Evolutionary conservation across 64 coral and sea anemone genomes (phyloP).

Genomic region (Actinia tenebrosa): DNA sequence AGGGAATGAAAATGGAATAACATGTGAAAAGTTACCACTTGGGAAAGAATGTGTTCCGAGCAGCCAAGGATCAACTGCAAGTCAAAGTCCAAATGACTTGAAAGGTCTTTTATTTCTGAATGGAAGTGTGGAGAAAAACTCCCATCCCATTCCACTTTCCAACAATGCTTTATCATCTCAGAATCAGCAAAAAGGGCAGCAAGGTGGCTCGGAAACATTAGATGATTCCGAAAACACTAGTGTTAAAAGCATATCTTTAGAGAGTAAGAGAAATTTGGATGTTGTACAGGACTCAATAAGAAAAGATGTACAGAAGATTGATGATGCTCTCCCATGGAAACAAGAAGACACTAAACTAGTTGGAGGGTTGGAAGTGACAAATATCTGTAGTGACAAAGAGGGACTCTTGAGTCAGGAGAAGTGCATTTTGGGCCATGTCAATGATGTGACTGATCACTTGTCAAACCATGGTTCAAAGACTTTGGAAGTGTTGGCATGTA

Average conservation of each 20-base stretch:
- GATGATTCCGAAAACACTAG: not conserved
- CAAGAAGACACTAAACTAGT: not conserved
- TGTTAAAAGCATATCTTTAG: not conserved
- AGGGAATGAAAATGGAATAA: not conserved
- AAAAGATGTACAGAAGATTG: not conserved
- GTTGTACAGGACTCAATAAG: not conserved
- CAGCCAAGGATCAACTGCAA: not conserved
- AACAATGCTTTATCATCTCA: not conserved
- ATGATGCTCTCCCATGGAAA: not conserved
- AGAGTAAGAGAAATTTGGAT: not conserved
- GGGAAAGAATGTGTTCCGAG: conserved; percentile 2
- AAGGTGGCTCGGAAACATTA: not conserved
- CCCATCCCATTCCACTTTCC: not conserved
- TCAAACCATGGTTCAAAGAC: not conserved
- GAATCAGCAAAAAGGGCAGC: not conserved
- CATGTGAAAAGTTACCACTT: not conserved
- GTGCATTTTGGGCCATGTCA: not conserved
- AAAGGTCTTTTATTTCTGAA: not conserved
- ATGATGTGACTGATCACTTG: not conserved
- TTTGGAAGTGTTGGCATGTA: not conserved
- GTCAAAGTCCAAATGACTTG: not conserved
- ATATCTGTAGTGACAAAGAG: not conserved
- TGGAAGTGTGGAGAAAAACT: not conserved
- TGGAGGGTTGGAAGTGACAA: not conserved
- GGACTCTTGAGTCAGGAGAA: not conserved